Conservation (phyloP, 2,888 invertebrate genomes). For the Cryptus viduatorius region DNA sequence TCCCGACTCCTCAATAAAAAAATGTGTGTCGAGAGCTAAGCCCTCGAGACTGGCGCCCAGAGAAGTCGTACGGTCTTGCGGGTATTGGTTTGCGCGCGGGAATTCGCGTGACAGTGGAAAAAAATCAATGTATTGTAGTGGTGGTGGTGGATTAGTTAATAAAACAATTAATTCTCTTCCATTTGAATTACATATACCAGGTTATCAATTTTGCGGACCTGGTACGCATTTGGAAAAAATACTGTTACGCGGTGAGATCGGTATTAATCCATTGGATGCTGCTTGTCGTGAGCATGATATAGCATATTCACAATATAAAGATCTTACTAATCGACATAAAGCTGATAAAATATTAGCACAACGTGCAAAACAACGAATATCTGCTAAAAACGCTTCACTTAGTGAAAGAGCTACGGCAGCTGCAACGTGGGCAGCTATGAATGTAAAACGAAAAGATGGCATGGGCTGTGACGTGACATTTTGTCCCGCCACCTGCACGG, state of each 20-base stretch:
- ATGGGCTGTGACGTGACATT: too few relatives aligned
- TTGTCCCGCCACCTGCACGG: too few relatives aligned
- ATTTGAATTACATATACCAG: too few relatives aligned
- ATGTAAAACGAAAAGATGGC: conserved; percentile 64
- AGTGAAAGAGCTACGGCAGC: conserved; percentile 33
- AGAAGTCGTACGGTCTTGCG: too few relatives aligned
- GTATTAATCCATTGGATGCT: conserved; percentile 57
- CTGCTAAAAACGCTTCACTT: conserved; percentile 31
- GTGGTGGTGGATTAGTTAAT: too few relatives aligned
- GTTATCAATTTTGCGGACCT: conserved; percentile 63
- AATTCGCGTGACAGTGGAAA: too few relatives aligned
- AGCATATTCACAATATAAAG: conserved; percentile 45
- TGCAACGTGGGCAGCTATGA: conserved; percentile 62
- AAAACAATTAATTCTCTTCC: too few relatives aligned
- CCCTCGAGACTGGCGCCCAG: too few relatives aligned
- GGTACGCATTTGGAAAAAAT: conserved; percentile 54
- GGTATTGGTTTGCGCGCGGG: too few relatives aligned
- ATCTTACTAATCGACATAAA: conserved; percentile 28
- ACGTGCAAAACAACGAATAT: conserved; percentile 50
- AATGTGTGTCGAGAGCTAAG: too few relatives aligned
- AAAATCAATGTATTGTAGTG: too few relatives aligned
- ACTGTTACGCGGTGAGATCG: conserved; percentile 43
- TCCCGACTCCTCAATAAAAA: too few relatives aligned
- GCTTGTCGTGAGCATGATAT: conserved; percentile 65
- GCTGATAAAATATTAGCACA: conserved; percentile 55